These are phyloP conservation scores for Tragelaphus buxtoni DNA, from an alignment of 2,113 vertebrate species.

Conservation along the genomic window DNA sequence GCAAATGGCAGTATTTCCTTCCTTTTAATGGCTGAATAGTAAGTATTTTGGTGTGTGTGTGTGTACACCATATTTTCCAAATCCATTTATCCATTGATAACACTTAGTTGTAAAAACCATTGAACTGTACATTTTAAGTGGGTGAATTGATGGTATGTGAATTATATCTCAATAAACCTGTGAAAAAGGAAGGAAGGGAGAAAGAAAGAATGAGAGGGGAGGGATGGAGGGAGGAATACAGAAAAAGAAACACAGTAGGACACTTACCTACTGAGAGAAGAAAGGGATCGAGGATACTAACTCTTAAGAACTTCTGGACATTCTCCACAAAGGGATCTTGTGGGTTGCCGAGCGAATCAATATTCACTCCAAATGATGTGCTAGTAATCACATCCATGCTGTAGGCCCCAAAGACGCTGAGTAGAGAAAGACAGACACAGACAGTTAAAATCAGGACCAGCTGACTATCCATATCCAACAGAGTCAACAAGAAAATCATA, in stretches of 20 bases:
- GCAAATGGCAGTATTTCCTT: background rate
- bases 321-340: conserved; percentile 87
- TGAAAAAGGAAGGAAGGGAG: background rate
- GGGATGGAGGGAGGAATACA: background rate
- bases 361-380: conserved; percentile 88
- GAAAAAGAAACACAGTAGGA: background rate
- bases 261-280: conserved; percentile 74
- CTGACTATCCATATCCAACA: background rate
- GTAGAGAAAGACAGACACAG: conserved; percentile 20
- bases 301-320: conserved; percentile 79
- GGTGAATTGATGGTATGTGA: background rate
- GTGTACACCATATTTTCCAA: background rate
- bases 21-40: background rate
- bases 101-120: background rate
- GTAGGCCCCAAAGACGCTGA: conserved; percentile 88
- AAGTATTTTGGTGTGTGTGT: background rate
- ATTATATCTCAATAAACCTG: background rate
- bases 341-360: conserved; percentile 89
- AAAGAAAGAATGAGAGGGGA: background rate
- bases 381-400: conserved; percentile 88
- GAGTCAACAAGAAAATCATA: accelerated
- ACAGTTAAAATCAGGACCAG: background rate
- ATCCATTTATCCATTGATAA: background rate
- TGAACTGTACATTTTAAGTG: background rate
- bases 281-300: conserved; percentile 75